Evolutionary conservation across 2,797 vertebrate species (phyloP), one percentile per base, ranked within the genome.

Genomic region (Myotis daubentonii): DNA sequence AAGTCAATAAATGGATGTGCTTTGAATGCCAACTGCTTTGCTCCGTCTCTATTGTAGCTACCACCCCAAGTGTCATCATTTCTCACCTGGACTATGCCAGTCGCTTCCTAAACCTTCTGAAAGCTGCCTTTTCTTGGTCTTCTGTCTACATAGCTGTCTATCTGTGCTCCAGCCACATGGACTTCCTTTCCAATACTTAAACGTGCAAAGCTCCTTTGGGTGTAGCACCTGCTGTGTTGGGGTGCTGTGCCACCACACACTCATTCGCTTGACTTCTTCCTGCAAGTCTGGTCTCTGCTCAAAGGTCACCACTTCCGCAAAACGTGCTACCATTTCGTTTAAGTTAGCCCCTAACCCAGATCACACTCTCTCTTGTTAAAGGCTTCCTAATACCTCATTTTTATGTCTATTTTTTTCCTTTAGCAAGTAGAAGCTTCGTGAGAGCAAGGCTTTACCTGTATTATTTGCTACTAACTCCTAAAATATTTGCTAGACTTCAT

Each of bases 31-130:
- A 41, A 30, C 8, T 41, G 3, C 53, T 36, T 53, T 20, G 30
- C 2, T 51, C 5, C 0, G 0, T 33, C 65, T 71, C 74, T 79
- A 0, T 1, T 12, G 8, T 68, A 7, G 9, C 25, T 11, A 1
- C 70, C 36, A 12, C n/a, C 7, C 16, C 13, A 1, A 2, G 8
- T 2, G n/a, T 20, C 44, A 13, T n/a, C 22, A 17, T 60, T 17
- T n/a, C 16, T 89, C 6, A 44, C 8, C 28, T 66, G 36, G 11
- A 41, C 11, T 23, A 6, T 12, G 23, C 30, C 47, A 57, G 1
- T 8, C 12, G 16, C 13, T 28, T 41, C 71, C 23, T 6, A n/a
- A 25, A 16, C 8, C 6, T 8, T 53, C n/a, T 80, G 10, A 3
- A 3, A 20, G 6, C 44, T 86, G 38, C 57, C 36, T 86, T 86